These are phyloP conservation scores for Campopleginae sp. DNA, from an alignment of 2,888 invertebrate species.

Conservation along the genomic window DNA sequence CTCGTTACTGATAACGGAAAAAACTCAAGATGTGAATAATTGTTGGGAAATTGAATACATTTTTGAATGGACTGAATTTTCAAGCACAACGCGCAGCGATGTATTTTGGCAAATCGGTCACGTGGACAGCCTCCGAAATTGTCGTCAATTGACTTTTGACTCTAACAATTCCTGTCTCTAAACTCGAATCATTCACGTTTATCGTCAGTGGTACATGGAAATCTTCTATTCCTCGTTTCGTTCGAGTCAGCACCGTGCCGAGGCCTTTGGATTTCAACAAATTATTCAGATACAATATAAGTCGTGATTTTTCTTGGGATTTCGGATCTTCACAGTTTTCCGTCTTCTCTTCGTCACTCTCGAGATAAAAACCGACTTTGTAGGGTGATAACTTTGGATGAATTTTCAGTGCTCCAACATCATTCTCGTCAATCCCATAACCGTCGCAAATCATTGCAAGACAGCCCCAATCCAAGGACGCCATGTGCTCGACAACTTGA, in stretches of 20 bases:
- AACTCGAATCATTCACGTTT: conserved; percentile 88
- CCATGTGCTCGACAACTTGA: conserved; percentile 78
- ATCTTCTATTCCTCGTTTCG: conserved; percentile 77
- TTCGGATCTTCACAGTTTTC: conserved; percentile 71
- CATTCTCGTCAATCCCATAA: conserved; percentile 69
- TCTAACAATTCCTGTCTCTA: conserved; percentile 89
- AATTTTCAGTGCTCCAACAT: conserved; percentile 85
- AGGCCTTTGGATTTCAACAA: conserved; percentile 84
- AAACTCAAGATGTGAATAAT: background rate
- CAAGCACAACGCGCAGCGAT: conserved; percentile 68
- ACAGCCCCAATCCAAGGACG: conserved; percentile 81
- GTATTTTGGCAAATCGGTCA: conserved; percentile 78
- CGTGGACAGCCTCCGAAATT: conserved; percentile 79
- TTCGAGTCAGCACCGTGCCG: conserved; percentile 76
- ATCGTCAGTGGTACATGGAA: conserved; percentile 89
- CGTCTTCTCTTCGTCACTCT: conserved; percentile 82
- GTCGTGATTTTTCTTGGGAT: conserved; percentile 75
- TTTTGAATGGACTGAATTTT: conserved; percentile 57
- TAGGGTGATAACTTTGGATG: conserved; percentile 91
- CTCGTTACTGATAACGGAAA: background rate
- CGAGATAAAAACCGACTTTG: conserved; percentile 89
- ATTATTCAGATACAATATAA: conserved; percentile 86
- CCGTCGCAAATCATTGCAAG: conserved; percentile 80
- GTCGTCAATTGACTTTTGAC: conserved; percentile 85
- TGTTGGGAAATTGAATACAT: background rate